Evolutionary conservation across 2,113 vertebrate species (phyloP).

Genomic region (Edolisoma coerulescens): DNA sequence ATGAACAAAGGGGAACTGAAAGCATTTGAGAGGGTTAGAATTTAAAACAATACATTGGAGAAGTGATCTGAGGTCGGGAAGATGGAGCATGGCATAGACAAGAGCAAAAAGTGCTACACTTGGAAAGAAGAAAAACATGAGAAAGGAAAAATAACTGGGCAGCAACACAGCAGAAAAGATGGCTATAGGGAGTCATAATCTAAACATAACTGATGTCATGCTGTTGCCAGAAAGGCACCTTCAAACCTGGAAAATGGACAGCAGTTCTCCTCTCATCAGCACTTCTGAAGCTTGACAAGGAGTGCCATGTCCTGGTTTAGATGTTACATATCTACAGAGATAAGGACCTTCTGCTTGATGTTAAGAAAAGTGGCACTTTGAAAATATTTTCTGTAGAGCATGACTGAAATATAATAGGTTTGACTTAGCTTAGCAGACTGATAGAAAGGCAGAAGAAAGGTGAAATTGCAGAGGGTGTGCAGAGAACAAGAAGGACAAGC

Average conservation of each 20-base stretch:
- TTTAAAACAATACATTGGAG: background rate
- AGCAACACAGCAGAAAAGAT: background rate
- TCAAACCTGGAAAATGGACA: background rate
- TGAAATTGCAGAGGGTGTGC: background rate
- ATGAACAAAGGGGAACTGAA: background rate
- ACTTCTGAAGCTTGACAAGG: background rate
- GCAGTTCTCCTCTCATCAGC: background rate
- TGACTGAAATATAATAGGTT: background rate
- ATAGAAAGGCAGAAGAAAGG: background rate
- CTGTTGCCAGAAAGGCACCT: background rate
- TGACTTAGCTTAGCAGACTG: background rate
- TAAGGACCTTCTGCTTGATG: background rate
- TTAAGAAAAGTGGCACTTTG: background rate
- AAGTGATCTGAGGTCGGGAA: background rate
- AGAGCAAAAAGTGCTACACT: background rate
- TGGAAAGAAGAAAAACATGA: background rate
- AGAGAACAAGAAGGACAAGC: background rate
- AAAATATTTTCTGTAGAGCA: background rate
- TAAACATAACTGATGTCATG: background rate
- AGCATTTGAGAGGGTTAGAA: background rate
- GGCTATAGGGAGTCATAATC: background rate
- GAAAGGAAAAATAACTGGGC: background rate
- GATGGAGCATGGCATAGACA: rapidly evolving
- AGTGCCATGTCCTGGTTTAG: background rate
- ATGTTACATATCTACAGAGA: background rate